A percentile compares a stretch with the other conserved stretches of the same genome.
Evolutionary conservation across 64 coral and sea anemone species (phyloP).

Genomic region (Stichodactyla mertensii): DNA sequence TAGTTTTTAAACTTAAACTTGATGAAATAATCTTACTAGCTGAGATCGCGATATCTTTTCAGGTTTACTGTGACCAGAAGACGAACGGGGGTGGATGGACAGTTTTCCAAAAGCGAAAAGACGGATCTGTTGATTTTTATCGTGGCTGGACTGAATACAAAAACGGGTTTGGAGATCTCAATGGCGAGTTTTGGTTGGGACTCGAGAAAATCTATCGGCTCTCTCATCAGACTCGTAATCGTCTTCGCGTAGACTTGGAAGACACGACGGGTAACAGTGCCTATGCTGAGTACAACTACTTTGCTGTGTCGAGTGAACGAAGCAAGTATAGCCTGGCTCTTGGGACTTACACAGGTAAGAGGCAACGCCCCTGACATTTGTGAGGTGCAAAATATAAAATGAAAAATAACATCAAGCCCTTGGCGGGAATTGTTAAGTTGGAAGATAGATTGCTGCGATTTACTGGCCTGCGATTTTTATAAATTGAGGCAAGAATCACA

Average conservation of each 20-base stretch:
- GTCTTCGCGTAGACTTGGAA: conserved; percentile 24
- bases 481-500: too few relatives aligned
- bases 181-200: conserved; percentile 37
- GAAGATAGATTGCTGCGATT: too few relatives aligned
- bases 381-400: too few relatives aligned
- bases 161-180: conserved; percentile 6
- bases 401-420: too few relatives aligned
- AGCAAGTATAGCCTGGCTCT: conserved; percentile 29
- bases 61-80: conserved; percentile 37
- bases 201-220: conserved; percentile 20
- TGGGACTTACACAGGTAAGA: conserved; percentile 4
- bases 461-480: too few relatives aligned
- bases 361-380: too few relatives aligned
- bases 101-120: conserved; percentile 26
- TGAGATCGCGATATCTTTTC: not conserved
- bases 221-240: conserved; percentile 2
- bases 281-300: conserved; percentile 21
- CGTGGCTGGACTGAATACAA: conserved; percentile 33
- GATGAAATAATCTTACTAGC: not conserved
- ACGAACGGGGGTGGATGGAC: conserved; percentile 45
- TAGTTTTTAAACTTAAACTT: too few relatives aligned
- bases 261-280: not conserved
- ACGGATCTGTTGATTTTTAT: conserved; percentile 24
- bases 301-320: not conserved
- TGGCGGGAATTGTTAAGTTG: too few relatives aligned